Evolutionary conservation across 2,888 invertebrate genomes (phyloP).

Genomic region (Hetaerina titia): DNA sequence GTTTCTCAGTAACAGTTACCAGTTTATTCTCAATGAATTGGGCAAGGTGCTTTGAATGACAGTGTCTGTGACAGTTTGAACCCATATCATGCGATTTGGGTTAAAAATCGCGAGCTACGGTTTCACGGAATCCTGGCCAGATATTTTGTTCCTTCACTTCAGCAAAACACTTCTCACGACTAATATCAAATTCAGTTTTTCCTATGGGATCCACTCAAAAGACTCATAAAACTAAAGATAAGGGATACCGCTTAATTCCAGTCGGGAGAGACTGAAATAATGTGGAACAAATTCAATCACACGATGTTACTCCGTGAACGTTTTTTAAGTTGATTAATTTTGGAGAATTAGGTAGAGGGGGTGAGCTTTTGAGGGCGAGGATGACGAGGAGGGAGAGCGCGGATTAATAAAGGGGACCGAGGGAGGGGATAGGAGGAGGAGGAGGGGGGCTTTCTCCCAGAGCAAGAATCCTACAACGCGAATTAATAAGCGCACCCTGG

Average conservation of each 20-base stretch:
- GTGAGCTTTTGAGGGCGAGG: neutral
- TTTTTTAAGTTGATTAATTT: conserved; percentile 26
- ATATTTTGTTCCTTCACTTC: too few relatives aligned
- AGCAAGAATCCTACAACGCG: neutral
- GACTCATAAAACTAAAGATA: neutral
- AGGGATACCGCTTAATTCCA: neutral
- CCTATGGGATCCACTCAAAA: neutral
- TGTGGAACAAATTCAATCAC: neutral
- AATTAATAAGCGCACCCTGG: conserved; percentile 36
- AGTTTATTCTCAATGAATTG: too few relatives aligned
- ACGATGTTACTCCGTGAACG: neutral
- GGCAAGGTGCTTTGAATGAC: too few relatives aligned
- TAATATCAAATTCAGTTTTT: neutral
- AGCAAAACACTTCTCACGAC: too few relatives aligned
- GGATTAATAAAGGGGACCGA: neutral
- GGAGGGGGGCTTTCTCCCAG: neutral
- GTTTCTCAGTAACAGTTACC: too few relatives aligned
- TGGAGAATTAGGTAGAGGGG: neutral
- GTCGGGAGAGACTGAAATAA: neutral
- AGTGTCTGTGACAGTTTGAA: too few relatives aligned
- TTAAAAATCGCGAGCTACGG: too few relatives aligned
- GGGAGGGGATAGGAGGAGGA: neutral
- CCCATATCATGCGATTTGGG: too few relatives aligned
- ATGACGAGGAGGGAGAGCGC: neutral
- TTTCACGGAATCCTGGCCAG: too few relatives aligned